phyloP scores from a whole-genome alignment of 53 echinoderm and acorn worm genomes.

The Arbacia lixula region DNA sequence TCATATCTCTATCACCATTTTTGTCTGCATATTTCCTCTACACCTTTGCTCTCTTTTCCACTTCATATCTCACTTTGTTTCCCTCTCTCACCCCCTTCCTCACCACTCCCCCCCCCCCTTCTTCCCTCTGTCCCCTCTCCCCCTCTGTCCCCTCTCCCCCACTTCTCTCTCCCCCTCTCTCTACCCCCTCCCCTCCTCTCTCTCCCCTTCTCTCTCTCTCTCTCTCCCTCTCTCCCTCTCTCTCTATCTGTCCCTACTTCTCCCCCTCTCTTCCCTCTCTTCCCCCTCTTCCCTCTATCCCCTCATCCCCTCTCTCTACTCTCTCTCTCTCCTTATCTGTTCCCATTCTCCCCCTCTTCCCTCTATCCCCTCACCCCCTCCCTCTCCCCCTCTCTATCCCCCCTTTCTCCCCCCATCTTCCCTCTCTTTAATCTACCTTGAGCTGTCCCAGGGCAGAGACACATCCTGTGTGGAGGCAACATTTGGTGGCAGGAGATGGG shows the following conservation, averaged over 20 bases:
- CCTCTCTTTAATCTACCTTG: background rate
- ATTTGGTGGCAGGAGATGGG: conserved; percentile 92
- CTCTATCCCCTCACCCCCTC: background rate
- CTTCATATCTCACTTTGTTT: background rate
- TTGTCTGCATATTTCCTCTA: background rate
- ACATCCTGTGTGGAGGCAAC: conserved; percentile 80
- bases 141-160: too few species aligned
- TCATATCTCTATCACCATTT: background rate
- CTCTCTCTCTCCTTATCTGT: background rate
- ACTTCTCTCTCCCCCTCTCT: background rate
- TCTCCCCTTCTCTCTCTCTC: too few species aligned
- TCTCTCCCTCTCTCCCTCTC: too few species aligned
- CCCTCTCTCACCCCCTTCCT: background rate
- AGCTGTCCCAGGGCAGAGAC: conserved; percentile 71
- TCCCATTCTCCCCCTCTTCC: background rate
- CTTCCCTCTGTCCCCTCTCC: background rate
- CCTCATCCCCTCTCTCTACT: too few species aligned
- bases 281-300: too few species aligned
- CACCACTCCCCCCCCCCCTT: too few species aligned
- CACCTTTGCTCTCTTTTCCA: too few species aligned
- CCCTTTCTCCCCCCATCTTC: background rate
- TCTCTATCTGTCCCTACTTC: background rate
- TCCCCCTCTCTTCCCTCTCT: background rate
- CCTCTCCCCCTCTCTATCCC: background rate
- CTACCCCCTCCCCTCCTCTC: background rate